Conservation (phyloP, 2,113 vertebrate species). For the Pedionomus torquatus region DNA sequence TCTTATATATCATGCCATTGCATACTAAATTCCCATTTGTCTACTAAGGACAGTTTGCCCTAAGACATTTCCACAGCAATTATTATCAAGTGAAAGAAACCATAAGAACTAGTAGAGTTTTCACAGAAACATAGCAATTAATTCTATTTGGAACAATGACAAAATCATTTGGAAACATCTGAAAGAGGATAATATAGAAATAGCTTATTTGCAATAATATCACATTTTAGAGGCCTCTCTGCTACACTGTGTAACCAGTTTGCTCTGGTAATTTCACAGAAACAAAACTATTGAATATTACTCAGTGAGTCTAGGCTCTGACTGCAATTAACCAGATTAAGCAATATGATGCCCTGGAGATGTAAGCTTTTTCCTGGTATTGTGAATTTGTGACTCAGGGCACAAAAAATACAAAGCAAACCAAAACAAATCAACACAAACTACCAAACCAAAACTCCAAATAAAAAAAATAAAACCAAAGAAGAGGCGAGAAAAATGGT, state of each 20-base stretch:
- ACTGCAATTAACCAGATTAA: neutral
- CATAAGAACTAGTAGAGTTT: neutral
- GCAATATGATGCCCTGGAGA: neutral
- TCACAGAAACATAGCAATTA: slow-evolving; percentile 16
- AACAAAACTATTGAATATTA: neutral
- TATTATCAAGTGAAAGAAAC: neutral
- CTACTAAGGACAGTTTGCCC: neutral
- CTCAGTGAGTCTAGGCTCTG: neutral
- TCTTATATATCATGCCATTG: neutral
- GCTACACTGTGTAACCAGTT: neutral
- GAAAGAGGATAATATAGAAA: neutral
- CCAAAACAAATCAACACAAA: neutral
- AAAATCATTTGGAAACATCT: slow-evolving; percentile 29
- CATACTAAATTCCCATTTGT: slow-evolving; percentile 2
- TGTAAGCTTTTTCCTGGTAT: neutral
- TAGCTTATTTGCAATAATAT: neutral
- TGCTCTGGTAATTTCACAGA: neutral
- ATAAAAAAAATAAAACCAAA: neutral
- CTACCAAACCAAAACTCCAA: accelerated
- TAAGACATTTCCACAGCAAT: slow-evolving; percentile 22
- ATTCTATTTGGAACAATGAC: slow-evolving; percentile 23
- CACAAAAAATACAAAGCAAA: accelerated
- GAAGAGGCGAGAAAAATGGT: accelerated
- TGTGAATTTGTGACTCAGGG: neutral
- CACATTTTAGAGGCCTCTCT: neutral